Base-by-base conservation (phyloP, 23 tunicate genomes). In the Oikopleura albicans region DNA sequence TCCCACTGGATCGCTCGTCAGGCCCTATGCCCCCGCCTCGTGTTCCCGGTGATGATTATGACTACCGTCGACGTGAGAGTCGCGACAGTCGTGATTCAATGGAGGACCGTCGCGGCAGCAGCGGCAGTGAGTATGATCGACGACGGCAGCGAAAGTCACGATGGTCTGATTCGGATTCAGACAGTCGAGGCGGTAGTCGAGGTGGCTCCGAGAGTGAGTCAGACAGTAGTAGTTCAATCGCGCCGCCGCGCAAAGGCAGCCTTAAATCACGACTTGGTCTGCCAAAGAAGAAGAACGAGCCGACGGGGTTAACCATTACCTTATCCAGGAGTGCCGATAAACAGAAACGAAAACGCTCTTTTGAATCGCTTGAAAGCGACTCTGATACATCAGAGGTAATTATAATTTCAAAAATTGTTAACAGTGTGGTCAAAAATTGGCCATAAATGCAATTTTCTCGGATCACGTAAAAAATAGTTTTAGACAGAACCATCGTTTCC, bases 201-300 rank as follows among this genome's bases (percentile, higher is more conserved):
- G 63, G 63, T 8, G n/a, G n/a, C n/a, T n/a, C n/a, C n/a, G n/a
- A n/a, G n/a, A n/a, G n/a, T n/a, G n/a, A n/a, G n/a, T n/a, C n/a
- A n/a, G n/a, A n/a, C n/a, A n/a, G n/a, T n/a, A n/a, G n/a, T n/a
- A n/a, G n/a, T n/a, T n/a, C n/a, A n/a, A n/a, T n/a, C n/a, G 22
- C 63, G 22, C 63, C 63, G 12, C 12, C 79, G 27, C 79, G 79
- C 28, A 71, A 29, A 31, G 79, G 79, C 28, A 12, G 34, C 37
- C 28, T 71, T 2, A 71, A 71, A 71, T 16, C 27, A 4, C 33
- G 79, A 71, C 35, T 71, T 34, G 79, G 79, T 12, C 2, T 12
- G 37, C 79, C 79, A 71, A 71, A 71, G 79, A 71, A 71, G 31
- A 16, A 29, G 34, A 71, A 71, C 37, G 79, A 71, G 31, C 79